phyloP scores from a whole-genome alignment of 2,113 vertebrate species.

The Natator depressus region DNA sequence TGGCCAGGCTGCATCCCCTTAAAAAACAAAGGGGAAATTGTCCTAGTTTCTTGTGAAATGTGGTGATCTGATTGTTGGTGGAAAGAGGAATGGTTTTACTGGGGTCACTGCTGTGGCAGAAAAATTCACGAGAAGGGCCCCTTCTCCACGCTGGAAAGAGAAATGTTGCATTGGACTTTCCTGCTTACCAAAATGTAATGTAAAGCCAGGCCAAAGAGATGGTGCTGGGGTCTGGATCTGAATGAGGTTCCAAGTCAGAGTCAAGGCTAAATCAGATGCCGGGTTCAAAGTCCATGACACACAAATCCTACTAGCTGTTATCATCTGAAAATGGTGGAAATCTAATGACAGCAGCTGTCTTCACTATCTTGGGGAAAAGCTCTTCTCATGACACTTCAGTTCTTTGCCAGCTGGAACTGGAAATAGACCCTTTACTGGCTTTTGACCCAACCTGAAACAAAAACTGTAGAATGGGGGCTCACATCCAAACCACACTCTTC shows the following conservation, averaged over 20 bases:
- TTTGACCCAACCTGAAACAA: background rate
- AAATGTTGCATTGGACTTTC: background rate
- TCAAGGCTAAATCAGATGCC: background rate
- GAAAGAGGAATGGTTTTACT: background rate
- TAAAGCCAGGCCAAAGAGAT: background rate
- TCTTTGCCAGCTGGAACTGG: background rate
- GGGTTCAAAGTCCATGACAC: background rate
- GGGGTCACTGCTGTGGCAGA: background rate
- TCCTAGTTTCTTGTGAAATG: background rate
- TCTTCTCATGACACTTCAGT: background rate
- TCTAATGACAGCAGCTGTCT: background rate
- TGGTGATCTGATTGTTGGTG: accelerated
- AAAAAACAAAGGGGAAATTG: background rate
- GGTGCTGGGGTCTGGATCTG: background rate
- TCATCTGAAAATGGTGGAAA: background rate
- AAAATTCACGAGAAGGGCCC: background rate
- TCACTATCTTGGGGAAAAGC: background rate
- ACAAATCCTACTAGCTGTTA: background rate
- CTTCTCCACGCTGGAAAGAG: background rate
- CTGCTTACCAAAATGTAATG: background rate
- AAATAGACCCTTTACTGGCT: background rate
- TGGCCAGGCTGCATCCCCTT: background rate
- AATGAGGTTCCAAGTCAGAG: background rate
- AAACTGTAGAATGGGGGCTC: background rate
- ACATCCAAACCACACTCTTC: background rate